Base-by-base conservation (phyloP, 2,888 invertebrate genomes). In the Synanthedon formicaeformis region DNA sequence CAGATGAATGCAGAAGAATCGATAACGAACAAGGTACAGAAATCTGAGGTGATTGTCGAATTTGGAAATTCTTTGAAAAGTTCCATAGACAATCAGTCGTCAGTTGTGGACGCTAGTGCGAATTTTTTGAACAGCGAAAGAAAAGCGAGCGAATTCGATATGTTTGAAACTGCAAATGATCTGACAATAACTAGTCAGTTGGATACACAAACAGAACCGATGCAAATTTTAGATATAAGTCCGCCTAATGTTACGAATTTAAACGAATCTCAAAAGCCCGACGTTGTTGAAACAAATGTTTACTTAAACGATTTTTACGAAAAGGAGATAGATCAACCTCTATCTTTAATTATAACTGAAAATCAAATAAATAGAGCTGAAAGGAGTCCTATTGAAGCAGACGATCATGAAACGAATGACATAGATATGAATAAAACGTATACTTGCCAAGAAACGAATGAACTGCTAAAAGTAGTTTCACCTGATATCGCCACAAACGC, bases 331-430 rank as follows among this genome's bases (percentile, higher is more conserved):
- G 85, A 86, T 51, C 86, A 85, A 58, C 86, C 86, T 14, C 86
- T 86, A 61, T 86, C 86, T 41, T 83, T 86, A 14, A 85, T 86
- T 6, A 76, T 86, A 51, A 85, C 86, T 3, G 83, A 84, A 63
- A 70, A 73, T 41, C 72, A 75, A 40, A 66, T 77, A 60, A 68
- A 73, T 54, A 58, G 68, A 10, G 62, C 66, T 50, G 77, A 69
- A 60, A 66, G 71, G 14, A 77, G 63, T 58, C 68, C 73, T 0
- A 76, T 69, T 54, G 65, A 59, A 50, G 72, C 73, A 6, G 71
- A 62, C 50, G 78, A 81, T 56, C 67, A 75, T 12, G 70, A 75
- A 45, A 56, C 57, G 6, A 59, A 62, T 55, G 55, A 59, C 34
- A 51, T 58, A 27, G 67, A 73, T 54, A 57, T 67, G 45, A 73